Evolutionary conservation across 23 tunicate genomes (phyloP).

Genomic region (Ascidia mentula): DNA sequence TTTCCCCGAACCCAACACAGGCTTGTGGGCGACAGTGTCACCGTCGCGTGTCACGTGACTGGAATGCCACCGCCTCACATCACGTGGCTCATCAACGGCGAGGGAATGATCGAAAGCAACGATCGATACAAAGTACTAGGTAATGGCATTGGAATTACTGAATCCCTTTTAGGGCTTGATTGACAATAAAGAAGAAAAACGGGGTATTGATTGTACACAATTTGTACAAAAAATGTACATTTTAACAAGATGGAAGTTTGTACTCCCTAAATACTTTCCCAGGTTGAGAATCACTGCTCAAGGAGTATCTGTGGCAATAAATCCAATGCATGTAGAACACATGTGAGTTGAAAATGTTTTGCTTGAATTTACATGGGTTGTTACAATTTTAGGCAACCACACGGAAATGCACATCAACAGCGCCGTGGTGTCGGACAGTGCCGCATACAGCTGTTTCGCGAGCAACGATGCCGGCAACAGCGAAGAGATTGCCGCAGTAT

Average conservation of each 20-base stretch:
- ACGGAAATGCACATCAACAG: conserved; percentile 69
- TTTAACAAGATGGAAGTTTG: too few relatives aligned
- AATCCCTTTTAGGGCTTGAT: too few relatives aligned
- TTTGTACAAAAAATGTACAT: too few relatives aligned
- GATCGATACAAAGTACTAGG: conserved; percentile 54
- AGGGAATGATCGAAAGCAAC: conserved; percentile 31
- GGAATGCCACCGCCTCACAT: conserved; percentile 65
- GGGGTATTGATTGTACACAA: too few relatives aligned
- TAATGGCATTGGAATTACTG: conserved; percentile 4
- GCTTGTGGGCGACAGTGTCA: conserved; percentile 41
- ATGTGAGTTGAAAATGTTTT: too few relatives aligned
- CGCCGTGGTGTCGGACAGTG: conserved; percentile 53
- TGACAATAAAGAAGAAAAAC: too few relatives aligned
- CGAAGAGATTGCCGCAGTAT: conserved; percentile 44
- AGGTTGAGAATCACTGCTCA: too few relatives aligned
- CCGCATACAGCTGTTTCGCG: conserved; percentile 67
- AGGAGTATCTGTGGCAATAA: too few relatives aligned
- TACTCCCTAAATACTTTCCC: too few relatives aligned
- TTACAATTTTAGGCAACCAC: conserved; percentile 57
- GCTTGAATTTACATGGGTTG: too few relatives aligned
- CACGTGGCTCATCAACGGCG: conserved; percentile 57
- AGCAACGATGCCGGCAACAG: conserved; percentile 46
- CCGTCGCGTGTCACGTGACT: conserved; percentile 46
- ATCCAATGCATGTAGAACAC: too few relatives aligned
- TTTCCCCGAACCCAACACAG: conserved; percentile 52